A percentile compares a stretch with the other conserved stretches of the same genome.
These are phyloP conservation scores for Azorinus chamasolen DNA, from an alignment of 2,888 invertebrate species.

Conservation along the genomic window DNA sequence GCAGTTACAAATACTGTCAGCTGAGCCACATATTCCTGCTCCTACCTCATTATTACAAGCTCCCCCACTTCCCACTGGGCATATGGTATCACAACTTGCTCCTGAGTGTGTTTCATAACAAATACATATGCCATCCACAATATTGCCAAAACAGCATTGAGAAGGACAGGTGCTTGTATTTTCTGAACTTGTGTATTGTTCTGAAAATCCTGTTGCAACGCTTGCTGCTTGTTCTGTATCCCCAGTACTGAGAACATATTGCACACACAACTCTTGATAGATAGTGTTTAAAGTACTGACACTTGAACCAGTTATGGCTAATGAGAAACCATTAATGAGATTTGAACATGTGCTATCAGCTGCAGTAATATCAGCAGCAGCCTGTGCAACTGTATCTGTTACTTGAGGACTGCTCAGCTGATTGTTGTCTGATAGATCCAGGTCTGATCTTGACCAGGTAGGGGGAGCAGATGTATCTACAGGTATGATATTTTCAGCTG, in stretches of 20 bases:
- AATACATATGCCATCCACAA: slow-evolving; percentile 48
- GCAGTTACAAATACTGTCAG: slow-evolving; percentile 66
- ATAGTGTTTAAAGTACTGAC: slow-evolving; percentile 34
- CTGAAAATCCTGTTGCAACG: slow-evolving; percentile 46
- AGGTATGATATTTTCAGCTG: slow-evolving; percentile 62
- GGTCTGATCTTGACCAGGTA: slow-evolving; percentile 69
- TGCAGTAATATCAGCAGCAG: slow-evolving; percentile 22
- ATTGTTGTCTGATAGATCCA: slow-evolving; percentile 53
- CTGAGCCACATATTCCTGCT: slow-evolving; percentile 65
- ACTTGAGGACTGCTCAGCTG: slow-evolving; percentile 34
- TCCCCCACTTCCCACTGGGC: slow-evolving; percentile 61
- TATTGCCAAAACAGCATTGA: slow-evolving; percentile 67
- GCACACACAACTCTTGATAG: slow-evolving; percentile 57
- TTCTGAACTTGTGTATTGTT: slow-evolving; percentile 36
- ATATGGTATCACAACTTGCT: slow-evolving; percentile 59
- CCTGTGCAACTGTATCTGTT: slow-evolving; percentile 31
- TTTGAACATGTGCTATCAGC: slow-evolving; percentile 47
- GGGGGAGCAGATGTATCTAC: slow-evolving; percentile 58
- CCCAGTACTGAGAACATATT: slow-evolving; percentile 49
- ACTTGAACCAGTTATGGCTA: slow-evolving; percentile 29
- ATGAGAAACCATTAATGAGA: slow-evolving; percentile 51
- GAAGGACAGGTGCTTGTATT: slow-evolving; percentile 51
- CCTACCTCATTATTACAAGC: slow-evolving; percentile 63
- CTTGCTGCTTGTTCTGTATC: slow-evolving; percentile 56
- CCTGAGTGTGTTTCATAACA: slow-evolving; percentile 73